These are phyloP conservation scores for Synanthedon tipuliformis DNA, from an alignment of 2,888 invertebrate species.

Conservation along the genomic window DNA sequence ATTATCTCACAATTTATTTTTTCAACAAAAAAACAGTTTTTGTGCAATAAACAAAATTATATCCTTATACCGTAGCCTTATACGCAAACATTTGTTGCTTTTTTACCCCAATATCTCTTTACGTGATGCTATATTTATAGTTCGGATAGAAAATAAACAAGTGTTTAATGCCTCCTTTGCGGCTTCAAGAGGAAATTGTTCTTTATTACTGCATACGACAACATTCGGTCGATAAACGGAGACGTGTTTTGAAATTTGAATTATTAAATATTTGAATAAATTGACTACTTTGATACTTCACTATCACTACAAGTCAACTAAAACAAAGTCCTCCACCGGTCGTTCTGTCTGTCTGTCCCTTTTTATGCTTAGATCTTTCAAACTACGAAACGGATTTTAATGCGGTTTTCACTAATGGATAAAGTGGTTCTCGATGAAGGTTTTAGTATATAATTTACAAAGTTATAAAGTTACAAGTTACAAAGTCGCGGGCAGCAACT, in stretches of 20 bases:
- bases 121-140: conserved; percentile 13
- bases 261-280: neutral
- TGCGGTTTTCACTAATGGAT: no score
- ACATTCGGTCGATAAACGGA: neutral
- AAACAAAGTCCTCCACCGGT: no score
- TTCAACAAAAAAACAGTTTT: neutral
- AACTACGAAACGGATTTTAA: no score
- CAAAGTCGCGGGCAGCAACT: no score
- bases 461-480: no score
- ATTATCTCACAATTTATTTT: no score
- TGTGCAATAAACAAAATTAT: neutral
- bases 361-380: no score
- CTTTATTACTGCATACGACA: conserved; percentile 2
- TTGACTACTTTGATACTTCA: neutral
- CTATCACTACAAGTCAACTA: no score
- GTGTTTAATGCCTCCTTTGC: conserved; percentile 5
- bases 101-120: conserved; percentile 14
- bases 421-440: no score
- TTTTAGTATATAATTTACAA: no score
- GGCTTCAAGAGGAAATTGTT: conserved; percentile 4
- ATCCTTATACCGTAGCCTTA: neutral
- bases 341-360: no score
- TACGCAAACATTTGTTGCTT: conserved; percentile 7
- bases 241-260: neutral
- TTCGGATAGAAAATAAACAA: conserved; percentile 6